These are phyloP conservation scores for Novumbra hubbsi DNA, from an alignment of 2,797 vertebrate species.

Conservation along the genomic window DNA sequence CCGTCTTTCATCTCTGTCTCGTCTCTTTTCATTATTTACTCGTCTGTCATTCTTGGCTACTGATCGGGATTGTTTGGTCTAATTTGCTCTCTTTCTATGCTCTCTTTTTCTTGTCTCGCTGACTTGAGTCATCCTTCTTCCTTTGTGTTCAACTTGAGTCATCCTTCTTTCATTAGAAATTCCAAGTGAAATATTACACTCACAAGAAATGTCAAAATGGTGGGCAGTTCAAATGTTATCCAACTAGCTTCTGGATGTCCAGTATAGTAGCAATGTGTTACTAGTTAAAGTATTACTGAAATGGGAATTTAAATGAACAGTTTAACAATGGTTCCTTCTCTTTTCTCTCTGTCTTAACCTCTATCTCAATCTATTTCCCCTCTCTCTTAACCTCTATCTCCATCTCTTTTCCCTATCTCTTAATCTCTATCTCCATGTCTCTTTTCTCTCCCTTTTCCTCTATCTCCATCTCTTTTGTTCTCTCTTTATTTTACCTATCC, in stretches of 20 bases:
- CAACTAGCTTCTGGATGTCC: too few species aligned
- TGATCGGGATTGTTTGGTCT: background rate
- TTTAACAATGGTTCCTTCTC: too few species aligned
- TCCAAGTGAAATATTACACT: too few species aligned
- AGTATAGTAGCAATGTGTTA: too few species aligned
- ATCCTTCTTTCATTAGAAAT: background rate
- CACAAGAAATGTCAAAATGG: too few species aligned
- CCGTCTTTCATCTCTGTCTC: conserved; percentile 61
- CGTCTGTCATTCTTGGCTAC: conserved; percentile 49
- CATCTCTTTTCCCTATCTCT: conserved; percentile 9
- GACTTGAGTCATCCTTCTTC: background rate
- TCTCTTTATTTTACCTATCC: too few species aligned
- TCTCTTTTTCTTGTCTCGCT: background rate
- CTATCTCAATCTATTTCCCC: conserved; percentile 49
- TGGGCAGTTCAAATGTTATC: too few species aligned
- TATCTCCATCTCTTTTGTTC: conserved; percentile 38
- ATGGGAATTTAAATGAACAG: too few species aligned
- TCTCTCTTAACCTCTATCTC: conserved; percentile 29
- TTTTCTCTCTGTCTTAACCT: too few species aligned
- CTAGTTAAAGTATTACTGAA: too few species aligned
- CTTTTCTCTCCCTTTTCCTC: conserved; percentile 23
- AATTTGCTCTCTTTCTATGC: background rate
- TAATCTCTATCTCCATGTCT: conserved; percentile 45
- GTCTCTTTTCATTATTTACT: conserved; percentile 52
- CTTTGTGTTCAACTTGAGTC: background rate